A percentile compares a stretch with the other conserved stretches of the same genome.
These are phyloP conservation scores for Saturnia pavonia DNA, from an alignment of 2,888 invertebrate species.

Conservation along the genomic window DNA sequence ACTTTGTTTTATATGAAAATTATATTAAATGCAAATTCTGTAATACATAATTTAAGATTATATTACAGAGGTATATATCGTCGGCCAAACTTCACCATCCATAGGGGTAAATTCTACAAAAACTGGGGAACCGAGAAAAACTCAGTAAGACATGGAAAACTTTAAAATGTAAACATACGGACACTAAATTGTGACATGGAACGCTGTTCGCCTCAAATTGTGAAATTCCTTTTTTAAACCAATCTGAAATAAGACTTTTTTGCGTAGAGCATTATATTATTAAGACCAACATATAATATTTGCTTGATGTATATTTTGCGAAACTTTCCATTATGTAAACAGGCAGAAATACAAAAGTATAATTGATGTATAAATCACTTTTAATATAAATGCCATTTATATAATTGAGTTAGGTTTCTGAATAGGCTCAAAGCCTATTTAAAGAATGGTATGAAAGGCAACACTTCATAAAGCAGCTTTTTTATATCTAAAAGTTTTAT, in stretches of 20 bases:
- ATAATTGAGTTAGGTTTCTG: background rate
- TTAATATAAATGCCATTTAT: background rate
- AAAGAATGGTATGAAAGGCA: too few species aligned
- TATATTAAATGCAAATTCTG: too few species aligned
- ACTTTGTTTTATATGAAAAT: too few species aligned
- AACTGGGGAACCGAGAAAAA: background rate
- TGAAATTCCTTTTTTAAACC: background rate
- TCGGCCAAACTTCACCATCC: too few species aligned
- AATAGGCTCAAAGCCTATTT: background rate
- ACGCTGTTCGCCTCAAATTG: background rate
- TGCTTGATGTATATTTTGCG: background rate
- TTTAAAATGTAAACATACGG: slow-evolving; percentile 4
- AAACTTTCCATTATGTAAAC: background rate
- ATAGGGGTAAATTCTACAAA: too few species aligned
- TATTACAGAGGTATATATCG: too few species aligned
- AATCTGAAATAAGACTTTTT: background rate
- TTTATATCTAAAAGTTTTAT: too few species aligned
- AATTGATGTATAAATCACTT: background rate
- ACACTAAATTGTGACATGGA: background rate
- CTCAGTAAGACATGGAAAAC: background rate
- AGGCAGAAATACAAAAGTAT: background rate
- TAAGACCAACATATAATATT: background rate
- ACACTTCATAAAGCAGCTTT: too few species aligned
- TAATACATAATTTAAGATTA: too few species aligned
- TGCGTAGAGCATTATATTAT: background rate